Conservation (phyloP, 2,797 vertebrate species). For the Gymnodraco acuticeps region DNA sequence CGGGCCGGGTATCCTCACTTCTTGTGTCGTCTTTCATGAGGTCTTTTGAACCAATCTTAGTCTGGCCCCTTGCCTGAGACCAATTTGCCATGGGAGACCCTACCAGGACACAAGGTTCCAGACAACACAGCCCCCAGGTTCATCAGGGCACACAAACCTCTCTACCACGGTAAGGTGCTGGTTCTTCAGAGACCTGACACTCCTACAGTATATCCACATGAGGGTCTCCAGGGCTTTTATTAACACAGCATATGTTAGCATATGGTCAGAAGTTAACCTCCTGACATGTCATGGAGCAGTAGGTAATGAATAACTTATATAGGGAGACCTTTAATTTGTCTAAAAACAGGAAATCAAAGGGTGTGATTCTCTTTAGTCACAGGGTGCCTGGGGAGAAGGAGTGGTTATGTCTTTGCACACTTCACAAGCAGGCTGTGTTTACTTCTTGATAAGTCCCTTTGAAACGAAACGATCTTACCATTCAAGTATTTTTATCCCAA, state of each 20-base stretch:
- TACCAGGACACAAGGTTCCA: too few relatives aligned
- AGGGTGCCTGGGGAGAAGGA: constrained; percentile 14
- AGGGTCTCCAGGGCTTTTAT: constrained; percentile 18
- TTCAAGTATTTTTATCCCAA: constrained; percentile 13
- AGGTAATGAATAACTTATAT: constrained; percentile 10
- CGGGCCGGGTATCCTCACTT: too few relatives aligned
- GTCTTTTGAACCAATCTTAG: too few relatives aligned
- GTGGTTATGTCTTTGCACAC: constrained; percentile 25
- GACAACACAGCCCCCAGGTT: too few relatives aligned
- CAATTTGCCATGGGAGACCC: too few relatives aligned
- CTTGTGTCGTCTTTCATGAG: too few relatives aligned
- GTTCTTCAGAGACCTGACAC: too few relatives aligned
- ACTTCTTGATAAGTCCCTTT: constrained; percentile 34
- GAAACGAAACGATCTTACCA: background rate
- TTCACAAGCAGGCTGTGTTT: constrained; percentile 41
- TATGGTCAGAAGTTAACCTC: constrained; percentile 13
- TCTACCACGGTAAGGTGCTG: too few relatives aligned
- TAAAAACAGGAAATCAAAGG: constrained; percentile 52
- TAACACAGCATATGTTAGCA: background rate
- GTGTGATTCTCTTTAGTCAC: constrained; percentile 52
- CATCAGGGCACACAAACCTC: too few relatives aligned
- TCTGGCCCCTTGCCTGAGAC: too few relatives aligned
- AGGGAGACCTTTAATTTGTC: constrained; percentile 9
- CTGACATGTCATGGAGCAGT: constrained; percentile 23
- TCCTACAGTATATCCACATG: background rate